Percentiles rank a stretch among this genome's conserved stretches.
phyloP scores from a whole-genome alignment of 2,888 invertebrate species.

The Erebia palarica region DNA sequence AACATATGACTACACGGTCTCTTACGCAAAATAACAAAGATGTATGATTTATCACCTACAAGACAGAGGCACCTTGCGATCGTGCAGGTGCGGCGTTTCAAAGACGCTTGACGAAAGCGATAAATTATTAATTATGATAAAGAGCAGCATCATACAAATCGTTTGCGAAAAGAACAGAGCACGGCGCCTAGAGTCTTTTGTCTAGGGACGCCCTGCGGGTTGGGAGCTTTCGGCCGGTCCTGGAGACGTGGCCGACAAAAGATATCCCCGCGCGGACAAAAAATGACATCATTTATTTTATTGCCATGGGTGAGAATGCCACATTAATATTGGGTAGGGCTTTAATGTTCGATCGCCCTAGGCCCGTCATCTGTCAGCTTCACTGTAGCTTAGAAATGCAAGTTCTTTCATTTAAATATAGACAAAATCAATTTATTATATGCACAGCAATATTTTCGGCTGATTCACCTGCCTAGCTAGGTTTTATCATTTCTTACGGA shows the following conservation, averaged over 20 bases:
- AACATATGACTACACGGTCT: conserved; percentile 31
- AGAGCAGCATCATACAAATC: conserved; percentile 64
- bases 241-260: conserved; percentile 70
- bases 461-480: not conserved
- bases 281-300: conserved; percentile 83
- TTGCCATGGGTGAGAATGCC: conserved; percentile 78
- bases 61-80: conserved; percentile 76
- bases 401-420: not conserved
- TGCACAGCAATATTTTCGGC: not conserved
- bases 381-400: conserved; percentile 34
- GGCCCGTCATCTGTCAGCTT: conserved; percentile 68
- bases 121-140: conserved; percentile 82
- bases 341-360: conserved; percentile 75
- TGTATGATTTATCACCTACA: conserved; percentile 65
- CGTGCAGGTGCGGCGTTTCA: conserved; percentile 67
- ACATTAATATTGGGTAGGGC: conserved; percentile 78
- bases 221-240: conserved; percentile 48
- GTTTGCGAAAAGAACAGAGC: conserved; percentile 59
- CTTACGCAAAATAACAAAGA: conserved; percentile 40
- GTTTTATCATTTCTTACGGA: not conserved
- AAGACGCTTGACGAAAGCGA: conserved; percentile 70
- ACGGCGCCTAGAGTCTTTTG: conserved; percentile 78
- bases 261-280: conserved; percentile 73
- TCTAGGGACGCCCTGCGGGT: conserved; percentile 73
- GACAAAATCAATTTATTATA: not conserved